Evolutionary conservation across 2,888 invertebrate species (phyloP).

Genomic region (Luperina testacea): DNA sequence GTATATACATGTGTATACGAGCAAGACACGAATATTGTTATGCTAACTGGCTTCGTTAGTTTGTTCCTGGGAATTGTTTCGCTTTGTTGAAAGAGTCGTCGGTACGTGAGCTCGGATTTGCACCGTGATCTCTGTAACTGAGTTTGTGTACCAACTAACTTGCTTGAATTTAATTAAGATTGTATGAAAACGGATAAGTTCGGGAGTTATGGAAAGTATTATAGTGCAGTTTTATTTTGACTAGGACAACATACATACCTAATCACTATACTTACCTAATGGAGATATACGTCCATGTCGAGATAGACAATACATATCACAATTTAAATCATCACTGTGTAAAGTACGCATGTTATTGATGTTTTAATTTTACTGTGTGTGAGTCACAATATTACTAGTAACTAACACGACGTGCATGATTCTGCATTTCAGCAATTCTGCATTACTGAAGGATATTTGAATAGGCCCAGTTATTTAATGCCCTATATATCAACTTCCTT

Average conservation of each 20-base stretch:
- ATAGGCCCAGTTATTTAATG: not conserved
- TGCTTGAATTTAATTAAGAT: slow-evolving; percentile 74
- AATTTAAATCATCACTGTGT: not conserved
- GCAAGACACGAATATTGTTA: slow-evolving; percentile 86
- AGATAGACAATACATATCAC: not conserved
- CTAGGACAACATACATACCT: slow-evolving; percentile 1
- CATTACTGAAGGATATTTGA: not conserved
- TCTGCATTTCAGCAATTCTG: not conserved
- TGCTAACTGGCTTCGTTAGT: slow-evolving; percentile 89
- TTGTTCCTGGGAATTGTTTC: slow-evolving; percentile 87
- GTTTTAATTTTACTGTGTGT: not conserved
- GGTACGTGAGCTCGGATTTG: slow-evolving; percentile 80
- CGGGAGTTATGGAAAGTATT: slow-evolving; percentile 47
- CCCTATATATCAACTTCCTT: not conserved
- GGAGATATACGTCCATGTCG: not conserved
- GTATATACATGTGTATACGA: slow-evolving; percentile 72
- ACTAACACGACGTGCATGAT: not conserved
- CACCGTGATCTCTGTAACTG: slow-evolving; percentile 77
- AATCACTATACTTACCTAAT: not conserved
- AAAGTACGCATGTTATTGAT: not conserved
- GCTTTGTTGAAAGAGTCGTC: slow-evolving; percentile 81
- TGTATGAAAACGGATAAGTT: slow-evolving; percentile 59
- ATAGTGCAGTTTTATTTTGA: slow-evolving; percentile 35
- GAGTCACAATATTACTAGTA: not conserved
- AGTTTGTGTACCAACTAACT: slow-evolving; percentile 77